Base-by-base conservation (phyloP, 2,797 vertebrate species). In the Syngnathus rostellatus region DNA sequence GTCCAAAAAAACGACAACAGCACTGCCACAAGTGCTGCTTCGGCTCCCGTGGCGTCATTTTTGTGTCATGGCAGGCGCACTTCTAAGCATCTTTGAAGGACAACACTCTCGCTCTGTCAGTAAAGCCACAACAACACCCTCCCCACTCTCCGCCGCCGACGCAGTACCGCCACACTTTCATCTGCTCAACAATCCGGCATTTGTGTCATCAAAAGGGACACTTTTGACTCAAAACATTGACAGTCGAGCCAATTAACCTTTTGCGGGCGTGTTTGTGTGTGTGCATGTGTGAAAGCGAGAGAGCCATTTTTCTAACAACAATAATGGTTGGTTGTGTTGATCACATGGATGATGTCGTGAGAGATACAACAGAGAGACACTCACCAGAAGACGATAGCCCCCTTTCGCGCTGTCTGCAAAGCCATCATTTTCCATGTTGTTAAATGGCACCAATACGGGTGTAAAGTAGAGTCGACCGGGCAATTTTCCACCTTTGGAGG, bases 191-290 rank as follows among this genome's bases (percentile, higher is more conserved):
- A 67, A 73, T 68, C 23, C 50, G 68, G 63, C 55, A 57, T 66
- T 79, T 77, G 69, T 55, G 68, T 72, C 71, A 59, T 23, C 67
- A 73, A 48, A 68, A 31, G 46, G 51, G 41, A 31, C 46, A 5
- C 14, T 39, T 68, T 68, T 68, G 66, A 57, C 67, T 77, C 66
- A 72, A 81, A 62, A 58, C 55, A 37, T 5, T 45, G 53, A 57
- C 23, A 60, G 55, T 23, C 6, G 31, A 76, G 67, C 69, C 74
- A 81, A 77, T 75, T 80, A 82, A 81, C 68, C 73, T 77, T 79
- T 75, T 67, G 43, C 11, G 31, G 8, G 6, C 17, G 31, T 57
- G 54, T 55, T 23, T 54, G 23, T n/a, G 51, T 2, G 8, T 53
- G 51, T 5, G 51, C 16, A 3, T 31, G 23, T 14, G 54, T 1